These are phyloP conservation scores for Piprites chloris DNA, from an alignment of 2,113 vertebrate species.

Conservation along the genomic window DNA sequence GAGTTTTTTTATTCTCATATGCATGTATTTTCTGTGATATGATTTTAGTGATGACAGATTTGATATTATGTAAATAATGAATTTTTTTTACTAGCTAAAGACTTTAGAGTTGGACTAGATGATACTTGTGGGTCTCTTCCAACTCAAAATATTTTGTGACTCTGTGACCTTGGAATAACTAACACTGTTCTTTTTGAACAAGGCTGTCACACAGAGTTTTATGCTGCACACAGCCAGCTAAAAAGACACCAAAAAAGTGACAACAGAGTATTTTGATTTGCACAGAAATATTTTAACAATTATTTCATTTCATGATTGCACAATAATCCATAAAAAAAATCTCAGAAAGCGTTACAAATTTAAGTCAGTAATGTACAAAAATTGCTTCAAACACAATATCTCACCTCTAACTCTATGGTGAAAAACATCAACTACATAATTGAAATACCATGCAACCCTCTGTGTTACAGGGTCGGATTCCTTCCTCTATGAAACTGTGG, in stretches of 20 bases:
- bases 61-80: neutral
- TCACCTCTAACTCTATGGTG: neutral
- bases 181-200: neutral
- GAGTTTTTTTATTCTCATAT: neutral
- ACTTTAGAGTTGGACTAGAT: neutral
- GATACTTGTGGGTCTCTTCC: neutral
- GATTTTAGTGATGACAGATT: neutral
- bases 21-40: neutral
- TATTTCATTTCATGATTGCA: neutral
- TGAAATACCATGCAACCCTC: neutral
- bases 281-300: neutral
- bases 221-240: neutral
- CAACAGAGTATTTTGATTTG: neutral
- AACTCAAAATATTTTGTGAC: neutral
- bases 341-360: neutral
- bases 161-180: neutral
- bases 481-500: conserved; percentile 1
- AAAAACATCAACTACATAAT: conserved; percentile 1
- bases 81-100: neutral
- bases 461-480: neutral
- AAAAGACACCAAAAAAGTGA: neutral
- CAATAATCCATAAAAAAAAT: neutral
- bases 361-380: neutral
- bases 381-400: neutral
- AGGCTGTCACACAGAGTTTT: neutral